phyloP scores from a whole-genome alignment of 92 coral and sea anemone genomes.

The Paramuricea clavata region DNA sequence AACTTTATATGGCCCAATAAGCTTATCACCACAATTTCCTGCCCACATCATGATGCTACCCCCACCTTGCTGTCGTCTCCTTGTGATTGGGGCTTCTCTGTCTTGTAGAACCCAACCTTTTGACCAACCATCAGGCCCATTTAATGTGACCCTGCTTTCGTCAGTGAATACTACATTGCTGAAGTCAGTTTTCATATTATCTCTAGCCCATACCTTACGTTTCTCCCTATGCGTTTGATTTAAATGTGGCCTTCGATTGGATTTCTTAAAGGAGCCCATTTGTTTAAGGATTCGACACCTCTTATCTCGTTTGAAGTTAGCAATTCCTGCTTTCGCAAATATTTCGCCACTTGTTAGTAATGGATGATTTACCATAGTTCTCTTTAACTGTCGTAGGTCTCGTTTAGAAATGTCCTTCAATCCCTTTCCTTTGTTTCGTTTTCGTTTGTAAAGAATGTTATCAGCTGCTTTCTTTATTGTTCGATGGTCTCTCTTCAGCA shows the following conservation, averaged over 20 bases:
- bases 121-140: conserved; percentile 45
- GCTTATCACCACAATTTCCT: conserved; percentile 12
- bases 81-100: conserved; percentile 26
- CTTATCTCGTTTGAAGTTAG: neutral
- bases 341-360: neutral
- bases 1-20: conserved; percentile 8
- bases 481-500: neutral
- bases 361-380: neutral
- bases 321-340: neutral
- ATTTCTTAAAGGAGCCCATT: conserved; percentile 2
- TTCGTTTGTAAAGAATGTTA: neutral
- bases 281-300: conserved; percentile 6
- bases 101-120: conserved; percentile 34
- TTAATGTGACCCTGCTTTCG: conserved; percentile 35
- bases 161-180: conserved; percentile 14
- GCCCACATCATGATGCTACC: conserved; percentile 22
- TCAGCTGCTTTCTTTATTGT: neutral
- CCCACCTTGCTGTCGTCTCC: conserved; percentile 23
- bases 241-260: conserved; percentile 15
- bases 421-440: neutral
- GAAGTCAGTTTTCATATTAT: conserved; percentile 37
- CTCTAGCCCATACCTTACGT: conserved; percentile 19
- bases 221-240: neutral
- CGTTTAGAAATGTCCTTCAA: neutral
- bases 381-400: neutral